phyloP scores from a whole-genome alignment of 2,113 vertebrate species.

The Leucosticte australis region DNA sequence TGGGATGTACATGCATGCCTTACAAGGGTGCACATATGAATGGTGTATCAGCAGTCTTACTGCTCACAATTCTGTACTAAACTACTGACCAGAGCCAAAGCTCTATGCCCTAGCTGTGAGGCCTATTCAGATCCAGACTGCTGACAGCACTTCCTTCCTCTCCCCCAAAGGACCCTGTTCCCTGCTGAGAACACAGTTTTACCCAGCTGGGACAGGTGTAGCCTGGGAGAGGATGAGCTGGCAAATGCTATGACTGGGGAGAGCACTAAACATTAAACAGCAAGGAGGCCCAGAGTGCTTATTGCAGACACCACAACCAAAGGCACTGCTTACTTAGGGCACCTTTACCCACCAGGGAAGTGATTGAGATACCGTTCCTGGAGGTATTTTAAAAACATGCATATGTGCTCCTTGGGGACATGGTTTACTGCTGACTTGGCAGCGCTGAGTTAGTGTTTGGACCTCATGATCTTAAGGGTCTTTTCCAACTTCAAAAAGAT shows the following conservation, averaged over 20 bases:
- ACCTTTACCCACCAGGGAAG: neutral
- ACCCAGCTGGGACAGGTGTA: neutral
- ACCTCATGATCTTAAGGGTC: neutral
- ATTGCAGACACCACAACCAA: neutral
- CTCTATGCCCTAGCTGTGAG: neutral
- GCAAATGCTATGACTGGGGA: neutral
- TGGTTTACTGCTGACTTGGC: neutral
- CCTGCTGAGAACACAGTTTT: neutral
- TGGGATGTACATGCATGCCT: neutral
- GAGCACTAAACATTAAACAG: neutral
- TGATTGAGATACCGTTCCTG: neutral
- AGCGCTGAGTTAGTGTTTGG: neutral
- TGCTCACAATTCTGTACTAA: neutral
- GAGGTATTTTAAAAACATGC: neutral
- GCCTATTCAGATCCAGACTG: neutral
- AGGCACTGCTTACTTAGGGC: neutral
- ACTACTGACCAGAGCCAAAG: neutral
- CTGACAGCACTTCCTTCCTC: neutral
- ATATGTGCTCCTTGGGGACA: accelerated
- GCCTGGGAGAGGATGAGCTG: neutral
- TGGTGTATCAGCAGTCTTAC: neutral
- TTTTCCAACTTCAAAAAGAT: neutral
- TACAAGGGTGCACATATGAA: accelerated
- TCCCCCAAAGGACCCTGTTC: neutral
- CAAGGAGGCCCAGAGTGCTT: neutral